Base-by-base conservation (phyloP, 2,797 vertebrate species). In the Alcedo atthis region DNA sequence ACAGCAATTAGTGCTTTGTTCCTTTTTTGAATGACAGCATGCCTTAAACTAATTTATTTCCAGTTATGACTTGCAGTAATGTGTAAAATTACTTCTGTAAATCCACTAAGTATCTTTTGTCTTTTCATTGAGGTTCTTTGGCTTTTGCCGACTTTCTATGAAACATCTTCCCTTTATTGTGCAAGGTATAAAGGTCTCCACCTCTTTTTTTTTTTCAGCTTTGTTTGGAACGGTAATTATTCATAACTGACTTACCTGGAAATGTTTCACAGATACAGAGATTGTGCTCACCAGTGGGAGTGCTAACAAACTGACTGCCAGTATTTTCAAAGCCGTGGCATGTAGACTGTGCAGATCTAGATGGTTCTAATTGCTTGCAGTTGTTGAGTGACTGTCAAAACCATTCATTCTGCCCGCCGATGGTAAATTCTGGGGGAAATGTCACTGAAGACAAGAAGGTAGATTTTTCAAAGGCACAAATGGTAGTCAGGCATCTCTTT, bases 1-100 rank as follows among this genome's bases (percentile, higher is more conserved):
- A 63, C 43, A 94, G 81, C 83, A 96, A 94, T 95, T 94, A 93
- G 67, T 68, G 51, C 87, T 95, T 97, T 97, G 94, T 95, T 96
- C 63, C 35, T 83, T 87, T 95, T 96, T 63, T 97, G 88, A 96
- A 85, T 93, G 94, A 91, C 87, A 91, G 71, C 73, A 58, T 43
- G 43, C 92, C 80, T 76, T 58, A 73, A 63, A 51, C 45, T 82
- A 80, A 75, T 80, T 93, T 85, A 81, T 49, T 94, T 94, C 89
- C 84, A 89, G 91, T 85, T 85, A 85, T 85, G 76, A 95, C 90
- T 76, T 96, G 95, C 48, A 91, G 93, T 57, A 89, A 28, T 48
- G 81, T 93, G 81, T 85, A 89, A 70, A 93, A 74, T 92, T 78
- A 76, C 92, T 96, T 53, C 74, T 71, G 74, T 61, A 91, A 76